Evolutionary conservation across 2,888 invertebrate species (phyloP), one percentile per base, ranked within the genome.

Genomic region (Formica aserva): DNA sequence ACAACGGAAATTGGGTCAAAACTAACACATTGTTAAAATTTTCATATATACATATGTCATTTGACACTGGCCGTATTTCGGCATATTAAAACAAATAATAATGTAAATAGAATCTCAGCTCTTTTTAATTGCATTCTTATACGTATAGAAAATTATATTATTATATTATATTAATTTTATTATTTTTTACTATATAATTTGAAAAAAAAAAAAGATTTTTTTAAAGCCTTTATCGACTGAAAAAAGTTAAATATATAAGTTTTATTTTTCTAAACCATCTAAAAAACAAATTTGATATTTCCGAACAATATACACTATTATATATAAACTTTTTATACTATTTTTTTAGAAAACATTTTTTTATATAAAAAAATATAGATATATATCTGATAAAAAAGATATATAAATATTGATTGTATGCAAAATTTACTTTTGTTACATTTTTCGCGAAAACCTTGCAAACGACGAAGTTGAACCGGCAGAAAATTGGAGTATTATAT

Each of bases 1-100:
- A 74, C 60, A 57, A 71, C 22, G 60, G 60, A 80, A 80, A 80
- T 80, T 71, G 72, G 72, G 78, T 80, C 72, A 80, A 60, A 78
- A 78, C 35, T 71, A 32, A 32, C 45, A 11, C 22, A 71, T 41
- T 45, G 60, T 71, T 78, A 45, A 80, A 60, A 80, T 71, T 80
- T 71, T 71, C 45, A 22, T 45, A 5, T 71, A 29, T 15, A 29
- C 32, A 29, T 55, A 32, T 71, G 35, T 29, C 55, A 32, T 62
- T 18, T 62, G 32, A 32, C 62, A 63, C 22, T 35, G n/a, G 15
- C 29, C 22, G 2, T 32, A 29, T 77, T 76, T 77, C 15, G 66
- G n/a, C 11, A 4, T 13, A 72, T 15, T 63, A 63, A 62, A 62
- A 8, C n/a, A 63, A 35, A 35, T 35, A 57, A 57, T 22, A 22